phyloP scores from a whole-genome alignment of 2,888 invertebrate genomes.

The Belgica antarctica region DNA sequence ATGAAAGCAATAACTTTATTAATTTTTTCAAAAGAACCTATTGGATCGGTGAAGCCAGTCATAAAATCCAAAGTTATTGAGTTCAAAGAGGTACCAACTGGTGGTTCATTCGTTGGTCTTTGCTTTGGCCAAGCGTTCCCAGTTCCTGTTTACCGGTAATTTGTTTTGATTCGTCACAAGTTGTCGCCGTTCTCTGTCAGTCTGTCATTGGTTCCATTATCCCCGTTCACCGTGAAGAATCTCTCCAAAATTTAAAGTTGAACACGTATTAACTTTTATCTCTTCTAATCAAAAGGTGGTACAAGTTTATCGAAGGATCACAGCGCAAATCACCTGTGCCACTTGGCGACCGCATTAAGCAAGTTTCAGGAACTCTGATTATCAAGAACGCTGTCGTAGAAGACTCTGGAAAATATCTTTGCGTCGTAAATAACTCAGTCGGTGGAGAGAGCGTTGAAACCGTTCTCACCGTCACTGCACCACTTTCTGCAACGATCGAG shows the following conservation, averaged over 20 bases:
- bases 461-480: conserved; percentile 87
- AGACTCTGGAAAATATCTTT: conserved; percentile 91
- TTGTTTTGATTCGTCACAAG: conserved; percentile 33
- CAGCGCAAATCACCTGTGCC: conserved; percentile 84
- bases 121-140: conserved; percentile 76
- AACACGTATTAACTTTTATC: neutral
- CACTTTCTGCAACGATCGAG: conserved; percentile 81
- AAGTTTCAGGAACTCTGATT: conserved; percentile 90
- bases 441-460: conserved; percentile 87
- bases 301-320: conserved; percentile 86
- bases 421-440: conserved; percentile 91
- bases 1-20: neutral
- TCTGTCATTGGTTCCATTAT: neutral
- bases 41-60: conserved; percentile 51
- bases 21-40: conserved; percentile 50
- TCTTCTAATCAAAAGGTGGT: conserved; percentile 70
- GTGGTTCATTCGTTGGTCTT: conserved; percentile 50
- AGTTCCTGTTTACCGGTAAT: conserved; percentile 59
- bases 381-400: conserved; percentile 87
- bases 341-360: conserved; percentile 83
- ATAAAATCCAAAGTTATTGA: conserved; percentile 50
- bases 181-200: neutral
- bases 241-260: neutral
- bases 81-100: conserved; percentile 49
- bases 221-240: neutral